Conservation (phyloP, 2,888 invertebrate species). For the Sinelater perroti region DNA sequence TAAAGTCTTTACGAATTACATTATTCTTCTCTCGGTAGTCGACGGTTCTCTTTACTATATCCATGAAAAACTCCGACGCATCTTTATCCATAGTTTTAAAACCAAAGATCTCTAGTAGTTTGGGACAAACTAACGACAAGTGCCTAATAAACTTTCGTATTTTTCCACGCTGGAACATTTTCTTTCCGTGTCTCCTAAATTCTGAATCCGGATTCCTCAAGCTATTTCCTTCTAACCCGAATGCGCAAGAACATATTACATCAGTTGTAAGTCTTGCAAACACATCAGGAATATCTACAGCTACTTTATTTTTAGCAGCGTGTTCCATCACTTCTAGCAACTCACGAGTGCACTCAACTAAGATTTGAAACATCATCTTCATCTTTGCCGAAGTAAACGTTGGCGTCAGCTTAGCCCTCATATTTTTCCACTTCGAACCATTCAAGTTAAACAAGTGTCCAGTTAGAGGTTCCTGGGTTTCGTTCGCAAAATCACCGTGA, state of each 20-base stretch:
- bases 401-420: background rate
- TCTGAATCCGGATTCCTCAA: conserved; percentile 49
- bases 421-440: background rate
- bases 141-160: conserved; percentile 13
- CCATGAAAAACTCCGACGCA: conserved; percentile 48
- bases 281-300: conserved; percentile 26
- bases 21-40: conserved; percentile 47
- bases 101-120: conserved; percentile 37
- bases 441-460: conserved; percentile 40
- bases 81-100: conserved; percentile 37
- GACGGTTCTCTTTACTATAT: conserved; percentile 47
- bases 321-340: background rate
- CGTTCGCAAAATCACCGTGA: conserved; percentile 58
- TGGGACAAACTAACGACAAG: conserved; percentile 37
- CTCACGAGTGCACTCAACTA: background rate
- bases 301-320: background rate
- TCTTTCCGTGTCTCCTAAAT: conserved; percentile 44
- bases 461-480: conserved; percentile 63
- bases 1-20: conserved; percentile 46
- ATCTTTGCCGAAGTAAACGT: conserved; percentile 4
- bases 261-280: conserved; percentile 28
- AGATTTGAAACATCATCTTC: conserved; percentile 1
- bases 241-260: conserved; percentile 19
- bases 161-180: background rate
- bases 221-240: background rate